A percentile compares a stretch with the other conserved stretches of the same genome.
Conservation (phyloP, 2,113 vertebrate species). For the Pollimyrus isidori region DNA sequence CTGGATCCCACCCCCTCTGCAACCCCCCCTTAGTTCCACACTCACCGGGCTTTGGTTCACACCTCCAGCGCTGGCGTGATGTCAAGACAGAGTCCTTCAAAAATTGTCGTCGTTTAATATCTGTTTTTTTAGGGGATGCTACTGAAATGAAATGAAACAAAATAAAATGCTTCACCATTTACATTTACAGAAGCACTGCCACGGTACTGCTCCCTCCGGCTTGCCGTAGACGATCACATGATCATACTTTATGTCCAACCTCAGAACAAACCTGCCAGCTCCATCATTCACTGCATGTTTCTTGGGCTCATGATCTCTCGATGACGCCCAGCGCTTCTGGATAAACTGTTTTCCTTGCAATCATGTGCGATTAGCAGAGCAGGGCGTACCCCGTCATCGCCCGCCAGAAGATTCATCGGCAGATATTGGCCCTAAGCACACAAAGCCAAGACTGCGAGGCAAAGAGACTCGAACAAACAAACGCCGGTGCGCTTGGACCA, state of each 20-base stretch:
- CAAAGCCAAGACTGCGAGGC: not conserved
- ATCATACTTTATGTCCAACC: not conserved
- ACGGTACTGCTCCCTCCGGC: not conserved
- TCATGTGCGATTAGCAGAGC: not conserved
- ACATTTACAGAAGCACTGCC: not conserved
- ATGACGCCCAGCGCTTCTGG: not conserved
- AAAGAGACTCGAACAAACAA: not conserved
- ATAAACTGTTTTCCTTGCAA: constrained; percentile 5
- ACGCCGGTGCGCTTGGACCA: not conserved
- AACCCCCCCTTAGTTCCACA: too few relatives aligned
- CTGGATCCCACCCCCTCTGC: too few relatives aligned
- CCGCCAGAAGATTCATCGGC: not conserved
- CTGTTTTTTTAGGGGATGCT: not conserved
- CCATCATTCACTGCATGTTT: not conserved
- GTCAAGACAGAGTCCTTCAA: not conserved
- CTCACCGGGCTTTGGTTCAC: not conserved
- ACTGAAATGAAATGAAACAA: not conserved
- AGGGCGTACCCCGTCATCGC: not conserved
- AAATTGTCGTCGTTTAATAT: not conserved
- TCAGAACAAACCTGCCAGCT: not conserved
- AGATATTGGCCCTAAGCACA: not conserved
- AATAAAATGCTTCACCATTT: not conserved
- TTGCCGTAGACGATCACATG: not conserved
- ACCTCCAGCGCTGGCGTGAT: not conserved
- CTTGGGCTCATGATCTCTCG: not conserved